A percentile compares a stretch with the other conserved stretches of the same genome.
Evolutionary conservation across 2,888 invertebrate species (phyloP).

Genomic region (Corbicula japonica): DNA sequence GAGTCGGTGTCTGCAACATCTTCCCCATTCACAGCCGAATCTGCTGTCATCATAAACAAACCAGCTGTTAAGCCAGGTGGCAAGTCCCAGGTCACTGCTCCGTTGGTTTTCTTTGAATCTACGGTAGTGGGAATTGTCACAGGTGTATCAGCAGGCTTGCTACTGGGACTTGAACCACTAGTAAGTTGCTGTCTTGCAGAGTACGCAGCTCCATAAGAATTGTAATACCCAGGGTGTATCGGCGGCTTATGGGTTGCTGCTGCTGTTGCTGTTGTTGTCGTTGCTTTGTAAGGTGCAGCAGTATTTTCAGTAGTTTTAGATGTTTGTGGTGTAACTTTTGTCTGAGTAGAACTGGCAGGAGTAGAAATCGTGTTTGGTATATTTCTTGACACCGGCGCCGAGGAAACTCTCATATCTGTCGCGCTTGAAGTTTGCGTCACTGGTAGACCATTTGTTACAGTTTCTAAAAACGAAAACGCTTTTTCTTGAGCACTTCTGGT

Average conservation of each 20-base stretch:
- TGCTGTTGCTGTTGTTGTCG: conserved; percentile 16
- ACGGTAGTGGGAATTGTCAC: not conserved
- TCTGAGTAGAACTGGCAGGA: conserved; percentile 4
- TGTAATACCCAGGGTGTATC: conserved; percentile 44
- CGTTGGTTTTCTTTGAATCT: conserved; percentile 9
- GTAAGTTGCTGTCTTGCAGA: conserved; percentile 29
- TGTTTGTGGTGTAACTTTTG: conserved; percentile 17
- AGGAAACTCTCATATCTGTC: conserved; percentile 14
- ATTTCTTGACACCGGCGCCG: conserved; percentile 11
- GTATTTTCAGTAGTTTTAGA: conserved; percentile 23
- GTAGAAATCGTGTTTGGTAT: conserved; percentile 11
- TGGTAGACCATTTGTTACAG: conserved; percentile 63
- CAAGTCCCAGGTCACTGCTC: conserved; percentile 18
- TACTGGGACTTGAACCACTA: conserved; percentile 19
- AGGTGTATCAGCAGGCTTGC: conserved; percentile 8
- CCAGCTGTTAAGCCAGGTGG: not conserved
- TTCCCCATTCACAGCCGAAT: conserved; percentile 30
- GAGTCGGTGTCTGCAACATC: conserved; percentile 59
- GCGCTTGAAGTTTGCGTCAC: conserved; percentile 21
- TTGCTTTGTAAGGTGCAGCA: conserved; percentile 16
- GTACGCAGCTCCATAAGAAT: conserved; percentile 53
- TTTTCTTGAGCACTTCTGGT: conserved; percentile 35
- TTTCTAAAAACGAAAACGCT: conserved; percentile 66
- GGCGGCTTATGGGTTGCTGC: conserved; percentile 22
- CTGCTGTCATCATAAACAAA: conserved; percentile 18